These are phyloP conservation scores for Druon quercuslanigerum DNA, from an alignment of 1,140 invertebrate genomes.

Conservation along the genomic window DNA sequence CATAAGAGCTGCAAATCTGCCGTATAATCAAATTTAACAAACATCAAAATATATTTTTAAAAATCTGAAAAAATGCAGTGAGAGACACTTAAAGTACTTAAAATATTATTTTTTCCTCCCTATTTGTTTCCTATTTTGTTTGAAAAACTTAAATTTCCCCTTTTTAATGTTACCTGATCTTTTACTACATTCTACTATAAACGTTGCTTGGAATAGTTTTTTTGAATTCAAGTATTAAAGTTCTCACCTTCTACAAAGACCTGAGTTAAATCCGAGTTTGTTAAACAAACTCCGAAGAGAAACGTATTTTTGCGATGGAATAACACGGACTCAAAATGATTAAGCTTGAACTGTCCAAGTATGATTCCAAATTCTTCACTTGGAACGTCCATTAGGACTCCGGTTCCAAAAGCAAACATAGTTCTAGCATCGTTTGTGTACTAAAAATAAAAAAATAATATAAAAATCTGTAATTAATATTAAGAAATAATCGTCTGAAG, in stretches of 20 bases:
- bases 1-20: too few species aligned
- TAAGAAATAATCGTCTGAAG: neutral
- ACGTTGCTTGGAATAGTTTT: too few species aligned
- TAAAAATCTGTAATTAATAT: conserved; percentile 23
- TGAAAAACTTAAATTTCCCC: too few species aligned
- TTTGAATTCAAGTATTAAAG: neutral
- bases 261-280: conserved; percentile 43
- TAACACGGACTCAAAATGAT: conserved; percentile 56
- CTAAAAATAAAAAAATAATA: conserved; percentile 44
- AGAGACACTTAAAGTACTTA: too few species aligned
- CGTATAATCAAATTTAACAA: too few species aligned
- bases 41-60: too few species aligned
- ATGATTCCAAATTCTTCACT: conserved; percentile 57
- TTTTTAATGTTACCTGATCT: too few species aligned
- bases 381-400: conserved; percentile 50
- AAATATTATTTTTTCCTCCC: too few species aligned
- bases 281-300: conserved; percentile 48
- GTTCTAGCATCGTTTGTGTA: conserved; percentile 47
- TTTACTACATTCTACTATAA: too few species aligned
- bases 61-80: too few species aligned
- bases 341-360: conserved; percentile 51
- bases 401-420: conserved; percentile 51
- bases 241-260: conserved; percentile 54
- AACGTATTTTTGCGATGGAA: conserved; percentile 58
- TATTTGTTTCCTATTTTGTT: too few species aligned